Evolutionary conservation across 2,888 invertebrate species (phyloP), one percentile per base, ranked within the genome.

Genomic region (Drosophila mulleri): DNA sequence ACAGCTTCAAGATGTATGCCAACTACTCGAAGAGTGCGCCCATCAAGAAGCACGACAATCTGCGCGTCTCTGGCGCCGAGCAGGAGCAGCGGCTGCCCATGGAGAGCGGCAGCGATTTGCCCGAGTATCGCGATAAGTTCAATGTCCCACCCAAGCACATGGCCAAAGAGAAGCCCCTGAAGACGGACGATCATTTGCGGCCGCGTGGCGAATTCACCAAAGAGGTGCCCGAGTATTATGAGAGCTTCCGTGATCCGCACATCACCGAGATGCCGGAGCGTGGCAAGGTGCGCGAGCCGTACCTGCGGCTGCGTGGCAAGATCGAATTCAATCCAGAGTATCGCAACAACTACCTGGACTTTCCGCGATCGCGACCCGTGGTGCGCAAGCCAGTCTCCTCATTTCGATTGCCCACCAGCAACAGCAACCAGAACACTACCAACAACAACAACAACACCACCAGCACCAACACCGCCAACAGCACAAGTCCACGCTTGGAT

Each of bases 251-350:
- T 52, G 92, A 93, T 83, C 92, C 93, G 1, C 88, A 93, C 20
- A 81, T 92, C 14, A 92, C 88, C 58, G 87, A 91, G 48, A 86
- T 91, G 78, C 93, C 93, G n/a, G 93, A 93, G 74, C 89, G 91
- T 11, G 92, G 91, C 11, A 93, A 92, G 78, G 90, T 91, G 26
- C 88, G 92, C 0, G 92, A 92, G 47, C 91, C 93, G 3, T 92
- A 89, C 29, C 77, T 93, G n/a, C 90, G 91, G 0, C 83, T 93
- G 12, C 91, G 90, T 54, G 93, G 93, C n/a, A 92, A 92, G 75
- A 88, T 92, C 63, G 93, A 93, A 80, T 93, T 93, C 75, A 92
- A 92, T 83, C 92, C 93, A 1, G 93, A 93, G 72, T 93, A 93
- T 70, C 86, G 91, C 37, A 92, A 92, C 56, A 92, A 90, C 26